A percentile compares a stretch with the other conserved stretches of the same genome.
Conservation (phyloP, 2,113 vertebrate genomes). For the Gorilla gorilla region DNA sequence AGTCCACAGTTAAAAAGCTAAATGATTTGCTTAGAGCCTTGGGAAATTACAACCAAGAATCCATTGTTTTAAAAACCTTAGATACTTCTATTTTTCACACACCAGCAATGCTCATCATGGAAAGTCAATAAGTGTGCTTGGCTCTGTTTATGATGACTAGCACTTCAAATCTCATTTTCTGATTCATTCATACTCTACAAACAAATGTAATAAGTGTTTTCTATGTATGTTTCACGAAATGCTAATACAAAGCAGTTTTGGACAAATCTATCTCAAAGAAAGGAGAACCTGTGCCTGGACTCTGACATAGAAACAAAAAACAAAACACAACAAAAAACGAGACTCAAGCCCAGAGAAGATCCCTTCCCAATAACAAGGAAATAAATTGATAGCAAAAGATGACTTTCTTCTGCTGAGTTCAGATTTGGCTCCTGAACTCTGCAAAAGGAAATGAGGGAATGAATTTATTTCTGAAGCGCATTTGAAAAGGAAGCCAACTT, state of each 20-base stretch:
- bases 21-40: background rate
- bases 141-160: background rate
- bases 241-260: background rate
- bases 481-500: constrained; percentile 18
- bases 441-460: background rate
- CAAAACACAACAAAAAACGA: background rate
- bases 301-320: background rate
- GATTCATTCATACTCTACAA: background rate
- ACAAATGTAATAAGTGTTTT: background rate
- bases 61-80: background rate
- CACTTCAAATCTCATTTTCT: background rate
- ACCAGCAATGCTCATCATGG: background rate
- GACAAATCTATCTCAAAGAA: background rate
- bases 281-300: background rate
- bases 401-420: constrained; percentile 10
- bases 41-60: background rate
- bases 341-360: background rate
- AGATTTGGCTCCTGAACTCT: constrained; percentile 35
- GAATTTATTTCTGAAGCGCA: constrained; percentile 22
- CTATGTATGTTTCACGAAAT: background rate
- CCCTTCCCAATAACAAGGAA: background rate
- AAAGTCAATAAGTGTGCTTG: background rate
- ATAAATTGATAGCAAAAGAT: background rate
- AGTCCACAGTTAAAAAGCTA: background rate
- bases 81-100: background rate